Evolutionary conservation across 2,888 invertebrate species (phyloP), one percentile per base, ranked within the genome.

Genomic region (Eristalis tenax): DNA sequence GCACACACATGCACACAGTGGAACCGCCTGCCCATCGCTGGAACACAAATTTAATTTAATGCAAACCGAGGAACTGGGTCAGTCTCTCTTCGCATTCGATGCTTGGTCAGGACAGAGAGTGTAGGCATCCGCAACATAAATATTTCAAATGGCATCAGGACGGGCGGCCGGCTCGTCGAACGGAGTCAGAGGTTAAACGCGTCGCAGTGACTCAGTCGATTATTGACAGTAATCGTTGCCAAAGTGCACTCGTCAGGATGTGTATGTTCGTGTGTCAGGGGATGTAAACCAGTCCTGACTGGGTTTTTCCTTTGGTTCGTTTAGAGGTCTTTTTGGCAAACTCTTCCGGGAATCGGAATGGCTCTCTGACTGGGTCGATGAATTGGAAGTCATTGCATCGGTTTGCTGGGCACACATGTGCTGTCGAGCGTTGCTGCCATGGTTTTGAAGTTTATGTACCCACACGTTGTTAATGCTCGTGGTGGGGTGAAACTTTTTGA

Each of bases 21-120:
- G 61, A 26, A 56, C 63, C 59, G 26, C 26, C 28, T 63, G 13
- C 75, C 61, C 63, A 15, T 40, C 15, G 13, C 6, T 15, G 50
- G 35, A 59, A 18, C 35, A 59, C 40, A 43, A 73, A 85, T 77
- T 85, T 65, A 80, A 85, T 85, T 85, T 76, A 79, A 84, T 68
- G 84, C 80, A 71, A 76, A 70, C 61, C 56, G 61, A 80, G 63
- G 63, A 85, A 85, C 63, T 77, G 80, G 84, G 80, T 80, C 80
- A 68, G 50, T 50, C 18, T 50, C 18, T n/a, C 18, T 4, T 6
- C 4, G 1, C 4, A 18, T 0, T 18, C n/a, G n/a, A 50, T 5
- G 18, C 43, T n/a, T 50, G 18, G 56, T 63, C 66, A 63, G 70
- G 59, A 59, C 64, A 40, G 15, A 11, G 3, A 71, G 73, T 63